Percentiles rank a stretch among this genome's conserved stretches.
These are phyloP conservation scores for Idaea dimidiata DNA, from an alignment of 2,888 invertebrate genomes.

Conservation along the genomic window DNA sequence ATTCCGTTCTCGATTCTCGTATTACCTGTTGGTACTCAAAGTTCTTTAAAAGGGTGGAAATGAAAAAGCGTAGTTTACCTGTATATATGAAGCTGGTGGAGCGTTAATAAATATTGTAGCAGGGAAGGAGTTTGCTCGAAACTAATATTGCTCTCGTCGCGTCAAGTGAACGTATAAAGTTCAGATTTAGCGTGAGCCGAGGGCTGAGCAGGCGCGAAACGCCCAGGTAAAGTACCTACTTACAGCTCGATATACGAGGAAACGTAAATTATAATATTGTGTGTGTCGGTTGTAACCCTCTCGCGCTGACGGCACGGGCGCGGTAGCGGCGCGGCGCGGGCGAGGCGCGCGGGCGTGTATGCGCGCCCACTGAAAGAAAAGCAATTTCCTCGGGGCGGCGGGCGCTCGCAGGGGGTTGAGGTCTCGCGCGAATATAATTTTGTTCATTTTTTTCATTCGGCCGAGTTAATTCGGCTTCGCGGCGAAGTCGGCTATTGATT, in stretches of 20 bases:
- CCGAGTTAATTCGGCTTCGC: conserved; percentile 79
- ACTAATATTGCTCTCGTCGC: conserved; percentile 79
- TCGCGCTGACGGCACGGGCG: conserved; percentile 51
- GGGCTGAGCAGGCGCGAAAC: conserved; percentile 76
- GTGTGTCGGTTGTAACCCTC: conserved; percentile 77
- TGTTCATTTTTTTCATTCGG: conserved; percentile 81
- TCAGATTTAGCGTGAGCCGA: conserved; percentile 78
- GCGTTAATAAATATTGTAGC: conserved; percentile 78
- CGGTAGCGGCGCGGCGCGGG: conserved; percentile 58
- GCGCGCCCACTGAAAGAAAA: conserved; percentile 80
- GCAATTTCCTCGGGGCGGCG: conserved; percentile 75
- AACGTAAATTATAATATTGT: conserved; percentile 81
- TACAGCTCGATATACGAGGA: conserved; percentile 78
- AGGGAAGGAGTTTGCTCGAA: conserved; percentile 73
- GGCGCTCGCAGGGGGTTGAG: conserved; percentile 53
- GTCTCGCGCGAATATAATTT: conserved; percentile 81
- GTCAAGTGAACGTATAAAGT: conserved; percentile 81
- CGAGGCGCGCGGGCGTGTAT: conserved; percentile 55
- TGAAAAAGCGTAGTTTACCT: conserved; percentile 41
- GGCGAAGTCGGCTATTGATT: conserved; percentile 80
- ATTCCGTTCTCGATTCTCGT: conserved; percentile 26
- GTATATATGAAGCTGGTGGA: conserved; percentile 45
- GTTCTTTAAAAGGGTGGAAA: conserved; percentile 49
- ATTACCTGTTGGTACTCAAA: conserved; percentile 38
- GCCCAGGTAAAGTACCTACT: conserved; percentile 79